Conservation (phyloP, 2,113 vertebrate genomes). For the Oncorhynchus mykiss region DNA sequence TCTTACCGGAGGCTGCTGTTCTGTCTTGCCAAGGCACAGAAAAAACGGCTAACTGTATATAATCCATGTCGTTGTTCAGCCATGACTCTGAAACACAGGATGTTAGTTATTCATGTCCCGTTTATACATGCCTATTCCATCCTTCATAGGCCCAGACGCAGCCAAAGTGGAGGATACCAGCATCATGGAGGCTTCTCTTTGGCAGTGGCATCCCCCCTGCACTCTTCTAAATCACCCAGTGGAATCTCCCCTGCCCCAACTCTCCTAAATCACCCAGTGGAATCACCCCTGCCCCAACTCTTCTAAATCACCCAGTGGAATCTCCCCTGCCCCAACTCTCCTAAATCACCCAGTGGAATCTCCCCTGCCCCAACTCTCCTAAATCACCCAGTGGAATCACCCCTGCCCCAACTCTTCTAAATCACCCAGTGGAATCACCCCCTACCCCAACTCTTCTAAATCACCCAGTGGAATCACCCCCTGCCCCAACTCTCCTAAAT, state of each 20-base stretch:
- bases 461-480: conserved; percentile 83
- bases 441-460: neutral
- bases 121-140: neutral
- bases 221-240: conserved; percentile 77
- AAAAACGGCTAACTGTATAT: no score
- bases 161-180: conserved; percentile 84
- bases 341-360: conserved; percentile 66
- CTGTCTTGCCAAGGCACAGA: no score
- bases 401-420: no score
- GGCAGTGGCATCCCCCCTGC: conserved; percentile 89
- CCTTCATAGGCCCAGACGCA: conserved; percentile 28
- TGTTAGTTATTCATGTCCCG: no score
- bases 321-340: conserved; percentile 33
- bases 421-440: no score
- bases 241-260: no score
- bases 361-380: conserved; percentile 85
- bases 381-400: conserved; percentile 24
- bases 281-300: no score
- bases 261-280: no score
- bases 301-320: conserved; percentile 63
- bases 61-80: no score
- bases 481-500: conserved; percentile 65
- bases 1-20: no score
- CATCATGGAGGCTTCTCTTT: conserved; percentile 92
- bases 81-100: no score